Percentiles rank a stretch among this genome's conserved stretches.
Conservation (phyloP, 2,888 invertebrate species). For the Pristionchus arcanus region DNA sequence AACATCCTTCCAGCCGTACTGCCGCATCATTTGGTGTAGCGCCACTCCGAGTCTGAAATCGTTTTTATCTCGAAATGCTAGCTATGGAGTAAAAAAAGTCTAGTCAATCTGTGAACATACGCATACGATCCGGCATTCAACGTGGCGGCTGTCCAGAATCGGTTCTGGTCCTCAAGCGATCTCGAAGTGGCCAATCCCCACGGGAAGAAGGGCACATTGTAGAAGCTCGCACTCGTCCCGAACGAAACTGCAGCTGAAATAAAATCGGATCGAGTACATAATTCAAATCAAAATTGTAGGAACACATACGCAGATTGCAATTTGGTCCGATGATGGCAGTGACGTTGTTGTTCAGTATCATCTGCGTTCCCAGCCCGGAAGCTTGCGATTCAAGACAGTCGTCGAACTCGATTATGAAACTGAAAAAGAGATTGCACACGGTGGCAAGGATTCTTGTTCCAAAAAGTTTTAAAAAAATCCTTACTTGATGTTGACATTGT, state of each 20-base stretch:
- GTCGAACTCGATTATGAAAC: constrained; percentile 41
- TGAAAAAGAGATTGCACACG: neutral
- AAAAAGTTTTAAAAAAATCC: neutral
- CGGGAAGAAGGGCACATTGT: constrained; percentile 64
- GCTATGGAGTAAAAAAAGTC: too few relatives aligned
- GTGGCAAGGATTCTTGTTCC: too few relatives aligned
- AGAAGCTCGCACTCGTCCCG: constrained; percentile 63
- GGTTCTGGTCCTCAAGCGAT: constrained; percentile 58
- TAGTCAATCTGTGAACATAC: neutral
- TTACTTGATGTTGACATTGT: constrained; percentile 60
- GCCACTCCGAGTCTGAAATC: constrained; percentile 5
- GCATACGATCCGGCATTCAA: constrained; percentile 55
- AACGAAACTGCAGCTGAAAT: constrained; percentile 66
- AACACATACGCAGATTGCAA: constrained; percentile 37
- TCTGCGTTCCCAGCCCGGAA: neutral
- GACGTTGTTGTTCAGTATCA: constrained; percentile 17
- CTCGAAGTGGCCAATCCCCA: constrained; percentile 68
- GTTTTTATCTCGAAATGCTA: too few relatives aligned
- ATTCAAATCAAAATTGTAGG: too few relatives aligned
- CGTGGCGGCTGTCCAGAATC: constrained; percentile 64
- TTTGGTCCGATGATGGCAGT: constrained; percentile 36
- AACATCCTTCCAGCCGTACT: constrained; percentile 68
- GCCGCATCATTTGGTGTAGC: constrained; percentile 60
- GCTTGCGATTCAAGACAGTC: constrained; percentile 31
- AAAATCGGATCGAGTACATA: neutral